Percentiles rank a stretch among this genome's conserved stretches.
phyloP scores from a whole-genome alignment of 2,797 vertebrate genomes.

The Trichosurus vulpecula region DNA sequence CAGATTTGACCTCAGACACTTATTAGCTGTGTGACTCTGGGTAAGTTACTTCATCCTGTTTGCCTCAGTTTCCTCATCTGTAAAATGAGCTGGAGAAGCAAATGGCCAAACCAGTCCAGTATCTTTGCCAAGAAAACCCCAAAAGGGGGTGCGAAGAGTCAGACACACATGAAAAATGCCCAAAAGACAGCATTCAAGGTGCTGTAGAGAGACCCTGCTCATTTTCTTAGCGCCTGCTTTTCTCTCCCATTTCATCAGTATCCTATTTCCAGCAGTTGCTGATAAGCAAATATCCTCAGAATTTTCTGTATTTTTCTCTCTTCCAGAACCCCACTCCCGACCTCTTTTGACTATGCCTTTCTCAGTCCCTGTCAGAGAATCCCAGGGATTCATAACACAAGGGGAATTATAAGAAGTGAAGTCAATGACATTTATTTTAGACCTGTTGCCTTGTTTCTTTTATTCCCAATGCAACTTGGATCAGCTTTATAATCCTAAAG shows the following conservation, averaged over 20 bases:
- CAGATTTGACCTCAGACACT: background rate
- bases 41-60: background rate
- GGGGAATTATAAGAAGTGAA: background rate
- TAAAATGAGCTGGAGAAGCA: background rate
- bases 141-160: too few relatives aligned
- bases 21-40: background rate
- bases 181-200: background rate
- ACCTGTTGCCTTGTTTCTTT: conserved; percentile 26
- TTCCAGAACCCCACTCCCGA: background rate
- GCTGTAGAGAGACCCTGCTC: background rate
- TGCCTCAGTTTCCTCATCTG: background rate
- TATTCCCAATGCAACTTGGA: background rate
- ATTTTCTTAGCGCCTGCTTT: background rate
- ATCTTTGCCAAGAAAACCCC: background rate
- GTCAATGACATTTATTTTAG: conserved; percentile 7
- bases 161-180: background rate
- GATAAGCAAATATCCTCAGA: background rate
- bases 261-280: background rate
- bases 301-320: background rate
- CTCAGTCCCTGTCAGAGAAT: background rate
- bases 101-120: background rate
- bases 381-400: background rate
- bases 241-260: conserved; percentile 1
- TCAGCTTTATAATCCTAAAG: background rate
- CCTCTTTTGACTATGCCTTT: background rate